Conservation (phyloP, 2,113 vertebrate species). For the Galemys pyrenaicus region DNA sequence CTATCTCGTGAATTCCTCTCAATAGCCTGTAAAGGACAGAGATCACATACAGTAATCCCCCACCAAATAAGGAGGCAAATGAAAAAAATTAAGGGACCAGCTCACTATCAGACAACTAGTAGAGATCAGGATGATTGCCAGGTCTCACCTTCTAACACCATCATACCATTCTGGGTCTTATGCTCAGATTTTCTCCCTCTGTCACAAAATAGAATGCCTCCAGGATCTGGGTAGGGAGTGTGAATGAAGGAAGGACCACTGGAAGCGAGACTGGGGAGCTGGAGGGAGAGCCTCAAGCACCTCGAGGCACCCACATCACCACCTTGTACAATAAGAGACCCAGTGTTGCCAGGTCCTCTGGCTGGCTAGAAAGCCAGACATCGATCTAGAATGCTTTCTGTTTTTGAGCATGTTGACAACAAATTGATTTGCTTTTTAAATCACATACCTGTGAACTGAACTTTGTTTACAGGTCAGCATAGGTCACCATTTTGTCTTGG, state of each 20-base stretch:
- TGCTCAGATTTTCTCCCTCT: background rate
- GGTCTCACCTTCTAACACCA: background rate
- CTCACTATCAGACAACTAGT: background rate
- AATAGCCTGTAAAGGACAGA: too few relatives aligned
- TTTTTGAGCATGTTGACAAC: background rate
- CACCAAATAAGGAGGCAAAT: background rate
- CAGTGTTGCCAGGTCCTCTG: background rate
- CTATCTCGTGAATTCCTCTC: background rate
- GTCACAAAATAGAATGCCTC: background rate
- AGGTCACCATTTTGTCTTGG: background rate
- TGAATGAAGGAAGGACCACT: background rate
- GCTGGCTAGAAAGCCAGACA: background rate
- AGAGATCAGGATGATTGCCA: background rate
- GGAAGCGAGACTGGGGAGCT: background rate
- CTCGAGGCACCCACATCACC: too few relatives aligned
- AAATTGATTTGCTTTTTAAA: background rate
- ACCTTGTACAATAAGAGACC: accelerated
- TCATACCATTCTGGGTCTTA: too few relatives aligned
- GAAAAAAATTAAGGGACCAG: background rate
- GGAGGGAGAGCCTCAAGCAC: background rate
- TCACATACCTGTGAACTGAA: background rate
- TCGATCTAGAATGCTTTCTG: background rate
- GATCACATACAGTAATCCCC: background rate
- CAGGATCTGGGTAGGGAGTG: background rate
- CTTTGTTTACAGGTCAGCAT: background rate